Evolutionary conservation across 2,797 vertebrate species (phyloP), one percentile per base, ranked within the genome.

Genomic region (Dendrocincla fuliginosa): DNA sequence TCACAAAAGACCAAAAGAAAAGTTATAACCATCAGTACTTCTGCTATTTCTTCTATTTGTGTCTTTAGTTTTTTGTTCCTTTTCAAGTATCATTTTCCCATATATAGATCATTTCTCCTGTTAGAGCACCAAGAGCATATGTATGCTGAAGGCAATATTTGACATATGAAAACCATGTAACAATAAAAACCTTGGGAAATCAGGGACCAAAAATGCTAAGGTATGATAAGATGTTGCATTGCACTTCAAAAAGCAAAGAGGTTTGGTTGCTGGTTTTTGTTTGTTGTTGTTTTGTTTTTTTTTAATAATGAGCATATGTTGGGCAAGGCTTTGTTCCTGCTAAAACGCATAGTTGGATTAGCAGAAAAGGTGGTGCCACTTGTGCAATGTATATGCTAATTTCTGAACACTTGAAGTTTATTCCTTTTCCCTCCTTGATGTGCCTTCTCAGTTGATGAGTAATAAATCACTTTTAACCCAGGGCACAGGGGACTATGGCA

Each of bases 401-500:
- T 93, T 64, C 50, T 68, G 41, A 91, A 47, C 1, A 0, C 53
- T 78, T 82, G 33, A 70, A 89, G 71, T 88, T 94, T 91, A 39
- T 78, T 93, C 42, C 49, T 82, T 95, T 89, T 85, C 73, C 68
- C 19, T 82, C 33, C 90, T 78, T 89, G 49, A 39, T 89, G 3
- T 57, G 24, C 78, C 77, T 95, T 93, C 74, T 85, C 67, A 61
- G 5, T 4, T 86, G 83, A 60, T 91, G 52, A 96, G 65, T 74
- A 82, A 84, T 81, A 93, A 87, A 89, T 90, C 80, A 76, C 41
- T 92, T 91, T 83, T 83, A 93, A 92, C 33, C 77, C 65, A 25
- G 60, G 64, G 74, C 68, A 68, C 61, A 57, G 69, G 55, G 63
- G 41, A 61, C 83, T 64, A 1, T 57, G 57, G 70, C 41, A 64